phyloP scores from a whole-genome alignment of 2,888 invertebrate species.

The Xylocampa areola region DNA sequence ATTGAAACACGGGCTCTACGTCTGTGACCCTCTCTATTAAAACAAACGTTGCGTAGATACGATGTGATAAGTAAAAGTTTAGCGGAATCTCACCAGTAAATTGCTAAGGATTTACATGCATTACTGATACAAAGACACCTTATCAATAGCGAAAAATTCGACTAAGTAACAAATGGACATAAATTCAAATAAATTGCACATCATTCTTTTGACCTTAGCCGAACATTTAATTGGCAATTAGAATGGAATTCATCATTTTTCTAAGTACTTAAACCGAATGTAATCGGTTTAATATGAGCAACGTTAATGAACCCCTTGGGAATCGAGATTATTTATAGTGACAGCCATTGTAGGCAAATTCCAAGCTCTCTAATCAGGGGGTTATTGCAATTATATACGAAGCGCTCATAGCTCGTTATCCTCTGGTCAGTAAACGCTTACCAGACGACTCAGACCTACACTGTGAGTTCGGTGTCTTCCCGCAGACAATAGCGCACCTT shows the following conservation, averaged over 20 bases:
- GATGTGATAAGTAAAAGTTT: constrained; percentile 5
- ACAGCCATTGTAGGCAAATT: constrained; percentile 13
- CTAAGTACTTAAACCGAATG: constrained; percentile 9
- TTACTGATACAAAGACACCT: background rate
- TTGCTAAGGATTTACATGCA: constrained; percentile 3
- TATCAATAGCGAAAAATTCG: background rate
- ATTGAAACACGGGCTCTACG: constrained; percentile 53
- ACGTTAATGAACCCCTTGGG: constrained; percentile 19
- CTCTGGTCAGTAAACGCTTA: too few species aligned
- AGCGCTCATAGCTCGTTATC: too few species aligned
- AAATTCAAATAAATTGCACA: too few species aligned
- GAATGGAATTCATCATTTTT: constrained; percentile 28
- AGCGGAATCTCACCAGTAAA: constrained; percentile 10
- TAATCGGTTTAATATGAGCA: constrained; percentile 33
- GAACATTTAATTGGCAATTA: constrained; percentile 33
- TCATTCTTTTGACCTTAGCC: constrained; percentile 3
- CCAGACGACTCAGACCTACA: too few species aligned
- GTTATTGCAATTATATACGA: too few species aligned
- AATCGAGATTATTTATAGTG: constrained; percentile 14
- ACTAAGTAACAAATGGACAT: too few species aligned
- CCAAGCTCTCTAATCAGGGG: too few species aligned
- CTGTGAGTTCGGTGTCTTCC: too few species aligned
- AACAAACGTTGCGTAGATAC: constrained; percentile 41
- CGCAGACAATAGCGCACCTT: too few species aligned
- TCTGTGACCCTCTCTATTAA: constrained; percentile 37